These are phyloP conservation scores for Diploscapter pachys DNA, from an alignment of 1,140 invertebrate genomes.

Conservation along the genomic window DNA sequence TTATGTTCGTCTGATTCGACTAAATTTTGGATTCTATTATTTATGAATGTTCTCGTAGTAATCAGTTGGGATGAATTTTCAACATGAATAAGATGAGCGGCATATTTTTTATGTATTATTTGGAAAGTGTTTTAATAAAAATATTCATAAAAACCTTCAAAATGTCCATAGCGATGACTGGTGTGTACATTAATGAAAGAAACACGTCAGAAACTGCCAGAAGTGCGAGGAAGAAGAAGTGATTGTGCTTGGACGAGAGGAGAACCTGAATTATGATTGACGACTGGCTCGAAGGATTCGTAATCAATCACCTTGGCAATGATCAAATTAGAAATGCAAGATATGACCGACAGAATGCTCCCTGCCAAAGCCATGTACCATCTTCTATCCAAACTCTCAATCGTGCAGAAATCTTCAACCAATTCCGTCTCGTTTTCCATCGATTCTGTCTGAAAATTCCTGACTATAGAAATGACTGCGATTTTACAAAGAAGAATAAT, in stretches of 20 bases:
- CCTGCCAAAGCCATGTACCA: slow-evolving; percentile 43
- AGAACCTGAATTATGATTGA: slow-evolving; percentile 20
- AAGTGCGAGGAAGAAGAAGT: slow-evolving; percentile 43
- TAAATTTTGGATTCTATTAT: background rate
- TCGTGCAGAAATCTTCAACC: slow-evolving; percentile 30
- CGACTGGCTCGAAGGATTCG: background rate
- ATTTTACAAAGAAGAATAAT: too few species aligned
- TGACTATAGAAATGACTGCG: too few species aligned
- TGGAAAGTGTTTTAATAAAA: background rate
- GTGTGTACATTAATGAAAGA: slow-evolving; percentile 38
- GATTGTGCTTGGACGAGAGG: slow-evolving; percentile 26
- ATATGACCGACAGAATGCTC: slow-evolving; percentile 31
- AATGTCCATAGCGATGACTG: slow-evolving; percentile 43
- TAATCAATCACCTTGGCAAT: slow-evolving; percentile 19
- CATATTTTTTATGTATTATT: background rate
- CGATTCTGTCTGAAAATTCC: too few species aligned
- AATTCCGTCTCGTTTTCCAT: background rate
- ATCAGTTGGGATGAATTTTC: too few species aligned
- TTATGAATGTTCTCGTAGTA: background rate
- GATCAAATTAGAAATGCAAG: slow-evolving; percentile 32
- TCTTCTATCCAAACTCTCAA: slow-evolving; percentile 28
- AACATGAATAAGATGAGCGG: too few species aligned
- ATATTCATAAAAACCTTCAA: slow-evolving; percentile 37
- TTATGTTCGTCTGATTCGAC: too few species aligned
- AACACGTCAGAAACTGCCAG: slow-evolving; percentile 39